These are phyloP conservation scores for Platichthys flesus DNA, from an alignment of 2,113 vertebrate species.

Conservation along the genomic window DNA sequence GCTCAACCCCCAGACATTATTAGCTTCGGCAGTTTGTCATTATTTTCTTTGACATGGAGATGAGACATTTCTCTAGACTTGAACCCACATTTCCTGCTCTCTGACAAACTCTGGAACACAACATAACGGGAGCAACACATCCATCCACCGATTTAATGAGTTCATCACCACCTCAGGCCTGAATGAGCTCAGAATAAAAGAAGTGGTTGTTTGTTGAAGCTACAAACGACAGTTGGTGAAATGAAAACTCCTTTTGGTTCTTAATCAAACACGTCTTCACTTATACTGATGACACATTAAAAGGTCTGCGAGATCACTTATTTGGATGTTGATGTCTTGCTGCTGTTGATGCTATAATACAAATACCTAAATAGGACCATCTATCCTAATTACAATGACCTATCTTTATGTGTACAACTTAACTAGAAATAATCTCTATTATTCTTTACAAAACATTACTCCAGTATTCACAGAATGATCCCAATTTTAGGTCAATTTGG, in stretches of 20 bases:
- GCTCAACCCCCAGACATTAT: too few relatives aligned
- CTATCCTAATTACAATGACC: constrained; percentile 46
- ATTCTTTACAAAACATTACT: constrained; percentile 51
- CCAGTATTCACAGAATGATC: constrained; percentile 56
- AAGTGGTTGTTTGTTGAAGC: neutral
- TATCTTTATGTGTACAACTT: constrained; percentile 49
- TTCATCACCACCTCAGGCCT: neutral
- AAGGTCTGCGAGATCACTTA: constrained; percentile 18
- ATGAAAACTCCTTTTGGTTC: constrained; percentile 12
- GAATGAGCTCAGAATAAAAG: constrained; percentile 18
- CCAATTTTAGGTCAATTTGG: constrained; percentile 55
- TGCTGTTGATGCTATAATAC: constrained; percentile 38
- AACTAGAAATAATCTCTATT: constrained; percentile 55
- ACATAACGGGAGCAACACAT: neutral
- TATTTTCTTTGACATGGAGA: too few relatives aligned
- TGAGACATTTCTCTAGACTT: too few relatives aligned
- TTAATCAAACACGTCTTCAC: neutral
- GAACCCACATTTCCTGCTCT: too few relatives aligned
- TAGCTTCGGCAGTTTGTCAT: too few relatives aligned
- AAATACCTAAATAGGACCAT: constrained; percentile 44
- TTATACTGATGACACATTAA: neutral
- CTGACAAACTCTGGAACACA: too few relatives aligned
- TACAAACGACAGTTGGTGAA: neutral
- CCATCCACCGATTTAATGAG: neutral
- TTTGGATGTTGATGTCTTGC: constrained; percentile 6